A percentile compares a stretch with the other conserved stretches of the same genome.
phyloP scores from a whole-genome alignment of 2,113 vertebrate species.

The Colinus virginianus region DNA sequence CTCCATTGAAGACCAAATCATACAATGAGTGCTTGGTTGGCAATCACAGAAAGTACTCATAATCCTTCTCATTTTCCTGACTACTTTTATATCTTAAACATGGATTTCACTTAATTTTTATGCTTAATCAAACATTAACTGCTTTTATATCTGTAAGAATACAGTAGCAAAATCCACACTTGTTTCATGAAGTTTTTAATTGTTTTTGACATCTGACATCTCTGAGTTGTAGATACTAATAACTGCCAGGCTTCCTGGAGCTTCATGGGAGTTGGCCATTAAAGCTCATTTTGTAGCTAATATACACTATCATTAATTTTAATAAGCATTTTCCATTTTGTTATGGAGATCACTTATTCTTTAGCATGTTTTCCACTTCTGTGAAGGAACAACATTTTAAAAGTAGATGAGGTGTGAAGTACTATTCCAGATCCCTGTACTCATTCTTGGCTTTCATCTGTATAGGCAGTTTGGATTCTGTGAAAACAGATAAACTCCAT shows the following conservation, averaged over 20 bases:
- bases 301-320: neutral
- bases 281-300: neutral
- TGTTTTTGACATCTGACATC: neutral
- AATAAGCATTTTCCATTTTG: neutral
- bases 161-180: neutral
- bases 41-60: neutral
- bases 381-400: slow-evolving; percentile 36
- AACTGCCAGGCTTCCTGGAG: neutral
- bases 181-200: neutral
- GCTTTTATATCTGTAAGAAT: neutral
- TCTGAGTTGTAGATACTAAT: neutral
- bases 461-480: slow-evolving; percentile 19
- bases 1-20: neutral
- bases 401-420: slow-evolving; percentile 52
- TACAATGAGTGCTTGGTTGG: accelerated
- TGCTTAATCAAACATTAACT: neutral
- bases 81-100: neutral
- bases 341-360: neutral
- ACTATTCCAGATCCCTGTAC: neutral
- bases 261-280: neutral
- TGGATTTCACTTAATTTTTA: neutral
- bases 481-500: slow-evolving; percentile 34
- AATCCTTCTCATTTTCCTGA: neutral
- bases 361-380: neutral
- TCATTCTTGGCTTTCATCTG: neutral